phyloP scores from a whole-genome alignment of 2,888 invertebrate genomes.

The Lycia hirtaria region DNA sequence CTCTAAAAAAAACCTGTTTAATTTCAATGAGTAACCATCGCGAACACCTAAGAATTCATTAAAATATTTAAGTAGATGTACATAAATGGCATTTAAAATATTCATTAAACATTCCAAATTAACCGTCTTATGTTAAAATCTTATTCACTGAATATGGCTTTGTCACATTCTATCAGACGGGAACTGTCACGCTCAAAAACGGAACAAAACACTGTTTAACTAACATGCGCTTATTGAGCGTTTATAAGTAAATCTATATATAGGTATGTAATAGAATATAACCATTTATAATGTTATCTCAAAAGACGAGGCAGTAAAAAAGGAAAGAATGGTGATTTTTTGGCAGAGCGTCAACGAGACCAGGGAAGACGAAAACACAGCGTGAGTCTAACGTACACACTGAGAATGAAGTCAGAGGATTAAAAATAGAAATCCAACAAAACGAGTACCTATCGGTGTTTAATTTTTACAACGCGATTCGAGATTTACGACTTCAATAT shows the following conservation, averaged over 20 bases:
- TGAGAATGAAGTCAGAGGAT: slow-evolving; percentile 68
- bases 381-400: slow-evolving; percentile 53
- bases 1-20: no score
- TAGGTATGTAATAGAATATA: slow-evolving; percentile 6
- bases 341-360: slow-evolving; percentile 61
- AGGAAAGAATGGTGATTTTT: slow-evolving; percentile 39
- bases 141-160: no score
- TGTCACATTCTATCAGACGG: no score
- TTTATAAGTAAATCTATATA: no score
- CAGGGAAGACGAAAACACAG: slow-evolving; percentile 52
- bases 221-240: no score
- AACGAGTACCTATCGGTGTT: slow-evolving; percentile 55
- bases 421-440: slow-evolving; percentile 73
- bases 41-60: no score
- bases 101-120: background rate
- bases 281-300: slow-evolving; percentile 11
- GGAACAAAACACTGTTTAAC: no score
- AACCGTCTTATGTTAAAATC: no score
- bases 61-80: background rate
- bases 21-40: no score
- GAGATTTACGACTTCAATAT: slow-evolving; percentile 57
- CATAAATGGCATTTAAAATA: background rate
- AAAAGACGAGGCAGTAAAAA: slow-evolving; percentile 35
- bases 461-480: slow-evolving; percentile 60
- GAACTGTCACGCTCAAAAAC: no score